Evolutionary conservation across 2,888 invertebrate genomes (phyloP).

Genomic region (Drosophila longiperda): DNA sequence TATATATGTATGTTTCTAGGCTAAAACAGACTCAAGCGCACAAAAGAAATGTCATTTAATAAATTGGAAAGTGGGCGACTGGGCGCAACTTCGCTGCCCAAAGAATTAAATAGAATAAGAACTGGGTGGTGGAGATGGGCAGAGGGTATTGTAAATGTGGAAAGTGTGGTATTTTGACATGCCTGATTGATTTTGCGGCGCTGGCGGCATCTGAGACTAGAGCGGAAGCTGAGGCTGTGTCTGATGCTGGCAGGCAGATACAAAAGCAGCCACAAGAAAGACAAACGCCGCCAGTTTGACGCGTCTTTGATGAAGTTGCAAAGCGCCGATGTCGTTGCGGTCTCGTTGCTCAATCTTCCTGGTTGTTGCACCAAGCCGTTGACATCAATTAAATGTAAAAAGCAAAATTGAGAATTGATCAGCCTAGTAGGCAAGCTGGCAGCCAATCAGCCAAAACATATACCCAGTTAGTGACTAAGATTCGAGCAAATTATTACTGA

Average conservation of each 20-base stretch:
- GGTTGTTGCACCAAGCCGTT: conserved; percentile 72
- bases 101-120: background rate
- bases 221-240: conserved; percentile 1
- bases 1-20: conserved; percentile 39
- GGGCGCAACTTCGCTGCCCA: background rate
- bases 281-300: conserved; percentile 62
- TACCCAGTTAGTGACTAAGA: background rate
- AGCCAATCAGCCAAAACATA: conserved; percentile 1
- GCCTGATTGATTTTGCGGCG: conserved; percentile 78
- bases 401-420: conserved; percentile 16
- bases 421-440: conserved; percentile 22
- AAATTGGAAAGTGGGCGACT: conserved; percentile 65
- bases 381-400: conserved; percentile 74
- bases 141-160: conserved; percentile 1
- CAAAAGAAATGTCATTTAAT: conserved; percentile 79
- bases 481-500: conserved; percentile 36
- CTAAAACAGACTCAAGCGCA: conserved; percentile 32
- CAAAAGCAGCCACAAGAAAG: conserved; percentile 69
- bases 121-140: background rate
- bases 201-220: conserved; percentile 49
- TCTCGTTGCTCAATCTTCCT: conserved; percentile 78
- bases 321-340: conserved; percentile 63
- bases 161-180: conserved; percentile 45
- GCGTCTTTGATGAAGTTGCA: conserved; percentile 74
- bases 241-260: conserved; percentile 1